Percentiles rank a stretch among this genome's conserved stretches.
Evolutionary conservation across 2,797 vertebrate species (phyloP).

Genomic region (Phaenicophaeus curvirostris): DNA sequence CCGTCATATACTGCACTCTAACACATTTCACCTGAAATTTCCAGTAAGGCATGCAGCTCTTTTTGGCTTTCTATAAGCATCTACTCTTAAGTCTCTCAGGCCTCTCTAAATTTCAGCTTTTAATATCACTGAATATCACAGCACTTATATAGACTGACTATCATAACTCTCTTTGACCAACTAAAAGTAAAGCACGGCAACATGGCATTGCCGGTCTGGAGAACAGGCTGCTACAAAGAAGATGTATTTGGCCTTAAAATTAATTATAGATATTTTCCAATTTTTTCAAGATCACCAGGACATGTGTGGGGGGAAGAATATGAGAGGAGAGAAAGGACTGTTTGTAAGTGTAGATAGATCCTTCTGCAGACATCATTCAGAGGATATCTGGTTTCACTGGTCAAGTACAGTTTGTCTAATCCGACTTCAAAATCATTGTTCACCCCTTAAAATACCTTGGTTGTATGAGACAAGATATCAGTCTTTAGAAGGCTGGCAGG

Average conservation of each 20-base stretch:
- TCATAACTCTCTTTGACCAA: background rate
- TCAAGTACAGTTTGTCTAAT: constrained; percentile 52
- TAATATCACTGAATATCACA: background rate
- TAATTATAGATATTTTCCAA: background rate
- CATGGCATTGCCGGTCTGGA: background rate
- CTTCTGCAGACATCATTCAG: background rate
- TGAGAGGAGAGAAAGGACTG: background rate
- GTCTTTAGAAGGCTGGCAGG: constrained; percentile 33
- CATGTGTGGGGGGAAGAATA: background rate
- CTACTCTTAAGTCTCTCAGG: constrained; percentile 9
- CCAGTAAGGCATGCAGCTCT: background rate
- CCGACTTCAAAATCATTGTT: constrained; percentile 61
- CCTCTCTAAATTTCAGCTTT: constrained; percentile 28
- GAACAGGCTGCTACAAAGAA: background rate
- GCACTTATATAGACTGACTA: background rate
- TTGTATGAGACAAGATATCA: constrained; percentile 46
- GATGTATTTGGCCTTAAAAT: background rate
- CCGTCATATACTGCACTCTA: background rate
- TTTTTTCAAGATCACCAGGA: constrained; percentile 13
- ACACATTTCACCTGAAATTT: background rate
- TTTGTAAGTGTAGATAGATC: constrained; percentile 1
- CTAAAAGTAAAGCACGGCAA: background rate
- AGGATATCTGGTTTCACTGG: constrained; percentile 27
- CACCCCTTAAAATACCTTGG: constrained; percentile 24
- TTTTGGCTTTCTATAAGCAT: constrained; percentile 13